Base-by-base conservation (phyloP, 2,113 vertebrate species). In the Turnix velox region DNA sequence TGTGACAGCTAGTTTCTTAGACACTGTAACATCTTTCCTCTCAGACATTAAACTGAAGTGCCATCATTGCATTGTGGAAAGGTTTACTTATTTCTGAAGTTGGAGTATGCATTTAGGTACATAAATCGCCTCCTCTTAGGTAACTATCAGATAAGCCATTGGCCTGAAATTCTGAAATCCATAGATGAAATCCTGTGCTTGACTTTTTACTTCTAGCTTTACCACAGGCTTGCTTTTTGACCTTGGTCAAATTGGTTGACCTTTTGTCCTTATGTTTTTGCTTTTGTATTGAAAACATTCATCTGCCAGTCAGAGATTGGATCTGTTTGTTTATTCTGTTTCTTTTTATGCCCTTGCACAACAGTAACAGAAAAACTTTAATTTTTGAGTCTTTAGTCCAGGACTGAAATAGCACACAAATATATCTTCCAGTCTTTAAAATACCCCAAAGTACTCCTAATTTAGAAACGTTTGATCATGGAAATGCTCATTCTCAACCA, bases 391-490 rank as follows among this genome's bases (percentile, higher is more conserved):
- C 17, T n/a, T 17, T 87, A 61, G 49, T 75, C 84, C 58, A 69
- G 42, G 88, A 75, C 24, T 71, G 35, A 88, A 88, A 82, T 19
- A 40, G 33, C 54, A n/a, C 66, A 27, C 58, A 84, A 61, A 92
- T 90, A 72, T 93, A 90, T 39, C 84, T 69, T 92, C 31, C 19
- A 80, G 51, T 86, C 63, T 23, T 79, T 55, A 31, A 76, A 74
- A 83, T 61, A 37, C 2, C 14, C 42, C 7, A 61, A 89, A 85
- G 30, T 6, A 2, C 77, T 40, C 80, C 73, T 88, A 71, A 92
- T 90, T 92, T 88, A 86, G 88, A 94, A 93, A 49, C 66, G 69
- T 57, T 63, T 89, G 46, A 69, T 95, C 58, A 69, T 91, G 80
- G 66, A 95, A 86, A 79, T 90, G 72, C 37, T 92, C 90, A 18